Evolutionary conservation across 2,113 vertebrate genomes (phyloP).

Genomic region (Andinoacara biseriatus): DNA sequence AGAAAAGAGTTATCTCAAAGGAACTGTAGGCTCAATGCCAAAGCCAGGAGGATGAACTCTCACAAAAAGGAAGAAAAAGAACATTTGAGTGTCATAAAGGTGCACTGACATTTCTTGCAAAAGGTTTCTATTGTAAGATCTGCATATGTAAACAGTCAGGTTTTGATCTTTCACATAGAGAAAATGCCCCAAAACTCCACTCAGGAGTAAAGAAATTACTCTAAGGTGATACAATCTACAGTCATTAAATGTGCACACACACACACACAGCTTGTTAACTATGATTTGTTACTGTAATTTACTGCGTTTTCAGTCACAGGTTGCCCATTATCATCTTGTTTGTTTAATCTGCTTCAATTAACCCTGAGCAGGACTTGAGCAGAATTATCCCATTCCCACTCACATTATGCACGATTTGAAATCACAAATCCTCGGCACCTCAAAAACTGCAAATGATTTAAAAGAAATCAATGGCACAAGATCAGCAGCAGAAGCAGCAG

Average conservation of each 20-base stretch:
- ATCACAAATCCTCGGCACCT: not conserved
- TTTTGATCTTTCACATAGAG: not conserved
- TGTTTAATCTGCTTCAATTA: not conserved
- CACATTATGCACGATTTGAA: not conserved
- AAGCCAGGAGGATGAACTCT: not conserved
- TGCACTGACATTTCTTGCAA: not conserved
- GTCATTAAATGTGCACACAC: not conserved
- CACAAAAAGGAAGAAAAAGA: not conserved
- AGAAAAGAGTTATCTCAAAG: not conserved
- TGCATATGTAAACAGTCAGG: not conserved
- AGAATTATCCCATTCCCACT: not conserved
- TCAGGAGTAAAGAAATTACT: not conserved
- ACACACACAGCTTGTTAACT: not conserved
- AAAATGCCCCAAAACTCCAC: not conserved
- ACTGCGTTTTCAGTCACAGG: not conserved
- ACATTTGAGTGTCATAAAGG: too few relatives aligned
- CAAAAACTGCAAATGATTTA: not conserved
- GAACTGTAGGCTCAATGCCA: not conserved
- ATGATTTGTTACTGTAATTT: not conserved
- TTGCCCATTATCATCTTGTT: constrained; percentile 2
- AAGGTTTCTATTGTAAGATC: not conserved
- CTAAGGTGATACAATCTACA: not conserved
- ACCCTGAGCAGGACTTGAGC: not conserved
- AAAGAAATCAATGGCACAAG: not conserved
- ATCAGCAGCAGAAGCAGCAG: not conserved